Percentiles rank a stretch among this genome's conserved stretches.
Conservation (phyloP, 2,113 vertebrate genomes). For the Camelus dromedarius region DNA sequence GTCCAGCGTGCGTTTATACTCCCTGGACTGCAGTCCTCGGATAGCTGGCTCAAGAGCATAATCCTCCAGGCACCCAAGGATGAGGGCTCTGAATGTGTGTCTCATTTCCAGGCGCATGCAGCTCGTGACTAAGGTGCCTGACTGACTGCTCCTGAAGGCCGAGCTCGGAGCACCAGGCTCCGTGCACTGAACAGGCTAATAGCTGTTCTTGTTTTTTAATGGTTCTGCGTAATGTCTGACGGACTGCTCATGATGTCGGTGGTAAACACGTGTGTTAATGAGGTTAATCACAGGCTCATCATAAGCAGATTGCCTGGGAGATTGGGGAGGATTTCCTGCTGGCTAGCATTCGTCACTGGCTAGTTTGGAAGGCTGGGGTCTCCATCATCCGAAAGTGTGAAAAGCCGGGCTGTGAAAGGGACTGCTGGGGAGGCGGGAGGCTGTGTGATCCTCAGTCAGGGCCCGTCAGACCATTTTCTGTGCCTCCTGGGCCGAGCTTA, state of each 20-base stretch:
- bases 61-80: neutral
- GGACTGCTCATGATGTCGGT: constrained; percentile 14
- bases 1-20: neutral
- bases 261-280: constrained; percentile 63
- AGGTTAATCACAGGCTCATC: constrained; percentile 75
- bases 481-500: neutral
- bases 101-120: neutral
- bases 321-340: constrained; percentile 23
- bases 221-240: constrained; percentile 65
- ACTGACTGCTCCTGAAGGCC: neutral
- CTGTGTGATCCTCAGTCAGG: neutral
- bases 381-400: neutral
- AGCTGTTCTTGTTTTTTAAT: constrained; percentile 36
- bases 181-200: neutral
- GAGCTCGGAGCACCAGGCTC: neutral
- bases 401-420: neutral
- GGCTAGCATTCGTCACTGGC: neutral
- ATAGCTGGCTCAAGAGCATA: neutral
- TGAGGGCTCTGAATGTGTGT: neutral
- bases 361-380: neutral
- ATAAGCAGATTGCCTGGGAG: constrained; percentile 72
- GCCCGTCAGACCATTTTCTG: too few species aligned
- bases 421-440: neutral
- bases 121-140: neutral
- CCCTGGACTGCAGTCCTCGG: neutral